Percentiles rank a stretch among this genome's conserved stretches.
phyloP scores from a whole-genome alignment of 1,140 invertebrate species.

The silkworm (Bombyx mori) region ASM3026992v2 NC_085110.1:5849501-5850000 shows the following conservation, averaged over 20 bases:
- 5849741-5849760: constrained; percentile 34
- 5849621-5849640: constrained; percentile 69
- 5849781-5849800: constrained; percentile 38
- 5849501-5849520: constrained; percentile 67
- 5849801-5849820: constrained; percentile 9
- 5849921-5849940: too few relatives aligned
- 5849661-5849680: constrained; percentile 67
- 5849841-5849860: too few relatives aligned
- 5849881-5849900: too few relatives aligned
- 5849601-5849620: constrained; percentile 54
- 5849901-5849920: too few relatives aligned
- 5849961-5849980: constrained; percentile 45
- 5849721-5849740: constrained; percentile 29
- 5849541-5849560: constrained; percentile 41
- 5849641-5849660: constrained; percentile 67
- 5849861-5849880: too few relatives aligned
- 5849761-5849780: constrained; percentile 54
- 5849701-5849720: constrained; percentile 58
- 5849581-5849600: constrained; percentile 25
- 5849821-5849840: neutral
- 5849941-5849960: too few relatives aligned
- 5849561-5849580: constrained; percentile 21
- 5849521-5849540: constrained; percentile 50
- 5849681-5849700: constrained; percentile 50
- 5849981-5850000: constrained; percentile 49